A percentile compares a stretch with the other conserved stretches of the same genome.
These are phyloP conservation scores for Anisognathus igniventris DNA, from an alignment of 2,797 vertebrate species.

Conservation along the genomic window DNA sequence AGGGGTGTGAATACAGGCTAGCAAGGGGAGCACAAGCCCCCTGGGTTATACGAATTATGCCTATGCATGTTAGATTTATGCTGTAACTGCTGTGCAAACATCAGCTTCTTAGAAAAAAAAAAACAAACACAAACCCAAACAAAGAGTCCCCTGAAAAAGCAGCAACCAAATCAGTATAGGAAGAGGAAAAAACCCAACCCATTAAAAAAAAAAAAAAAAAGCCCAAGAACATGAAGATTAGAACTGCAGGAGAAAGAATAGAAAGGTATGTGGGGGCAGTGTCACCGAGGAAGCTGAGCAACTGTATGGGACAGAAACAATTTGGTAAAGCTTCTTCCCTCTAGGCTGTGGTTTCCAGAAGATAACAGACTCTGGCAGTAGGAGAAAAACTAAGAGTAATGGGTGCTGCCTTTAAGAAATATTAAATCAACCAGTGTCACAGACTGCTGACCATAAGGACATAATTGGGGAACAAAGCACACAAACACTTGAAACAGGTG, in stretches of 20 bases:
- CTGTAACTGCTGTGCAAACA: neutral
- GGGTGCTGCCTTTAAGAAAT: neutral
- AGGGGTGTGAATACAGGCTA: neutral
- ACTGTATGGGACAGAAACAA: neutral
- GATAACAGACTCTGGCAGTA: neutral
- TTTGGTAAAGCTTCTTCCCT: neutral
- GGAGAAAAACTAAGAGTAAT: neutral
- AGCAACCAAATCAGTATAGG: neutral
- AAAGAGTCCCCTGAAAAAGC: neutral
- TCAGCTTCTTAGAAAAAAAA: neutral
- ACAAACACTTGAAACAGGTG: neutral
- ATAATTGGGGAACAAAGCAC: neutral
- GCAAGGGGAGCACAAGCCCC: neutral
- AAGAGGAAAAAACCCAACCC: neutral
- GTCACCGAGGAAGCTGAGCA: neutral
- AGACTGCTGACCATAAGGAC: neutral
- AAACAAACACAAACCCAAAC: neutral
- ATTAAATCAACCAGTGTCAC: neutral
- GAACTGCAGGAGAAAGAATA: neutral
- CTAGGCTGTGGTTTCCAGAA: neutral
- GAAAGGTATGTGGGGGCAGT: neutral
- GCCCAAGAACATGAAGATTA: neutral
- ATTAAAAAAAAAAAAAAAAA: neutral
- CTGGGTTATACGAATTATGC: neutral
- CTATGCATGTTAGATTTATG: neutral